phyloP scores from a whole-genome alignment of 2,888 invertebrate species.

The Diplazon laetatorius region DNA sequence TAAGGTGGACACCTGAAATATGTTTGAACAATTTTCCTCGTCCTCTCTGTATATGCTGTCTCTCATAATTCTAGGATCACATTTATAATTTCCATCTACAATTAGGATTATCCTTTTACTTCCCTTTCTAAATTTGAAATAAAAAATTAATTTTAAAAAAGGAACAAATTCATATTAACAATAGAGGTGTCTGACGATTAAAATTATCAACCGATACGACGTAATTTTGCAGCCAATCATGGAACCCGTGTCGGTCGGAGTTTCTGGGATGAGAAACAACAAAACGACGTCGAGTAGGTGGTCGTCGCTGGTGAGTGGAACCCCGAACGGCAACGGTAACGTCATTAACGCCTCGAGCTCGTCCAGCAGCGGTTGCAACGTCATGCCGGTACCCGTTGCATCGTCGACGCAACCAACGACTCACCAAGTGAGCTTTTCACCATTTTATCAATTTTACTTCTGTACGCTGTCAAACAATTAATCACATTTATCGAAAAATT shows the following conservation, averaged over 20 bases:
- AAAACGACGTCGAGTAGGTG: constrained; percentile 46
- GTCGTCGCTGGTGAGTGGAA: constrained; percentile 50
- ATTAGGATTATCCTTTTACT: too few relatives aligned
- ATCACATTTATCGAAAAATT: constrained; percentile 2
- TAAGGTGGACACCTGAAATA: too few relatives aligned
- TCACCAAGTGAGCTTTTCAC: constrained; percentile 73
- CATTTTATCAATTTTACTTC: constrained; percentile 6
- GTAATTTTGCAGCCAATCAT: constrained; percentile 47
- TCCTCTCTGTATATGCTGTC: too few relatives aligned
- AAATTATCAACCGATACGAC: not conserved
- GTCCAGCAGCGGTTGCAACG: constrained; percentile 61
- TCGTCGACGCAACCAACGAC: constrained; percentile 67
- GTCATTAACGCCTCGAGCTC: constrained; percentile 54
- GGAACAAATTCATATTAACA: too few relatives aligned
- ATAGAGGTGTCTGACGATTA: not conserved
- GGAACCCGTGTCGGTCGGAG: constrained; percentile 48
- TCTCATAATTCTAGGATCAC: too few relatives aligned
- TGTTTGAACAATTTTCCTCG: too few relatives aligned
- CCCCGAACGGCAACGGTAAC: constrained; percentile 35
- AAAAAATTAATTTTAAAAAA: too few relatives aligned
- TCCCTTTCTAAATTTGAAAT: too few relatives aligned
- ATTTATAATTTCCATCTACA: too few relatives aligned
- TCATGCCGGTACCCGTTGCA: constrained; percentile 64
- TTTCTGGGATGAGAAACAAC: constrained; percentile 49
- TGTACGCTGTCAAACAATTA: too few relatives aligned